Conservation (phyloP, 2,888 invertebrate species). For the Eupithecia inturbata region DNA sequence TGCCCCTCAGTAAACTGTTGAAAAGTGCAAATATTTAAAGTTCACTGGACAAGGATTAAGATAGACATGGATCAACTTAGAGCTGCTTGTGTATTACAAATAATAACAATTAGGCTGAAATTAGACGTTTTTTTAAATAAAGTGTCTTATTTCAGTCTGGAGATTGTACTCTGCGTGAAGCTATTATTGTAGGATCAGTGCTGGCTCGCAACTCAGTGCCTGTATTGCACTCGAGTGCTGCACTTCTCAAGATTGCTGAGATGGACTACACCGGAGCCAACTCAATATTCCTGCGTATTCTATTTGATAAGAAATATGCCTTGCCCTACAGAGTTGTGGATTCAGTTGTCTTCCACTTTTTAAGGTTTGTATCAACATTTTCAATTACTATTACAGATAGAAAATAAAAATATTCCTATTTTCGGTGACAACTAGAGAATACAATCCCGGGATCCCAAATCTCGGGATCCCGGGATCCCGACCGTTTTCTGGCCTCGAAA, state of each 20-base stretch:
- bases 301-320: constrained; percentile 99
- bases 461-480: too few relatives aligned
- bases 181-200: constrained; percentile 96
- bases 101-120: neutral
- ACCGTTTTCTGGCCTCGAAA: too few relatives aligned
- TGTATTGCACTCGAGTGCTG: constrained; percentile 96
- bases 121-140: neutral
- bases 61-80: neutral
- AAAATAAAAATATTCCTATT: neutral
- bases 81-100: neutral
- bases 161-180: constrained; percentile 97
- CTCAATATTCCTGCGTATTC: constrained; percentile 96
- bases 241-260: constrained; percentile 97
- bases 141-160: constrained; percentile 86
- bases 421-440: too few relatives aligned
- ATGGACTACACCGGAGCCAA: constrained; percentile 99
- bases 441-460: too few relatives aligned
- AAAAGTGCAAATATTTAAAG: neutral
- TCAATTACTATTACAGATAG: neutral
- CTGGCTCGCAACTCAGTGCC: constrained; percentile 96
- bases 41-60: neutral
- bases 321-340: constrained; percentile 97
- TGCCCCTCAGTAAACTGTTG: neutral
- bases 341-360: constrained; percentile 96
- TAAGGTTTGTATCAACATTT: constrained; percentile 84